Conservation (phyloP, 2,797 vertebrate genomes). For the Pseudotriccus pelzelni region DNA sequence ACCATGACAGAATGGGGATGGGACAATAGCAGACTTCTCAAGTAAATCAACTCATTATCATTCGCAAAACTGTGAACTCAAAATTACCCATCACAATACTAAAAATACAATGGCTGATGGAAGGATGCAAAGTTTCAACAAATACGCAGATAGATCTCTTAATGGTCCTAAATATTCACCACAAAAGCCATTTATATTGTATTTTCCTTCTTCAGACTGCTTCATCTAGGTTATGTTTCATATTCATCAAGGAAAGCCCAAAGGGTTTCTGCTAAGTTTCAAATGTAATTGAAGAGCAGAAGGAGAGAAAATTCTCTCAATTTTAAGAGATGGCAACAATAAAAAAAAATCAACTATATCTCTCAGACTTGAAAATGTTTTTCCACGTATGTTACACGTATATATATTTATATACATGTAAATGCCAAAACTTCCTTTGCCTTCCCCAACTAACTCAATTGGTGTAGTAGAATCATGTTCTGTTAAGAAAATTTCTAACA, state of each 20-base stretch:
- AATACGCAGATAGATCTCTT: background rate
- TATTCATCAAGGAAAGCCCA: background rate
- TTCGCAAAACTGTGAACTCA: background rate
- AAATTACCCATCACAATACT: background rate
- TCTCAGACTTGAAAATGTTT: background rate
- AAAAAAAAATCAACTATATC: background rate
- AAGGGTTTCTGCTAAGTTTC: background rate
- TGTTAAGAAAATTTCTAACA: background rate
- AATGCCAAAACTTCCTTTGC: background rate
- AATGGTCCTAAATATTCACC: background rate
- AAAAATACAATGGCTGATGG: background rate
- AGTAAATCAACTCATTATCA: background rate
- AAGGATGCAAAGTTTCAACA: background rate
- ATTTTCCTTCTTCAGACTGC: background rate
- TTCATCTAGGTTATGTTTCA: background rate
- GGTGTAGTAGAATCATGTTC: background rate
- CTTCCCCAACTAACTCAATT: background rate
- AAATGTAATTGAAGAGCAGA: background rate
- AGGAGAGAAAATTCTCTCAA: background rate
- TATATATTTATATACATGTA: background rate
- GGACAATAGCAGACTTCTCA: background rate
- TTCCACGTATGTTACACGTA: too few relatives aligned
- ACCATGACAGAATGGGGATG: background rate
- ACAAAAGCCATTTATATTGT: background rate
- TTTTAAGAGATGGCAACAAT: background rate